A percentile compares a stretch with the other conserved stretches of the same genome.
phyloP scores from a whole-genome alignment of 2,797 vertebrate species.

The Parauchenoglanis ngamensis region DNA sequence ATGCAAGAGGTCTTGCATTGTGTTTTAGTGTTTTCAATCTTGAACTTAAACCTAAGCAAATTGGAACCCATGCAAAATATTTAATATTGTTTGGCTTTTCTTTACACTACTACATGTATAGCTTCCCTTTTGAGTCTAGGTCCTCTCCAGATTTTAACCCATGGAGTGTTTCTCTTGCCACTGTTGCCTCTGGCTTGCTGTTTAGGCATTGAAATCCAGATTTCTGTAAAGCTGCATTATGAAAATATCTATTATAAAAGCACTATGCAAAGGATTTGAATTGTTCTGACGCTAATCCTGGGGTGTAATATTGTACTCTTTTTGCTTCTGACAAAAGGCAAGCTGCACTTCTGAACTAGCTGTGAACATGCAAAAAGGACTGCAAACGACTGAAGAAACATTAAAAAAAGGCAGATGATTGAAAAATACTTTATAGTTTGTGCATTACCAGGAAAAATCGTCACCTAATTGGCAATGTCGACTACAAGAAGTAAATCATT shows the following conservation, averaged over 20 bases:
- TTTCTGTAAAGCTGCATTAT: neutral
- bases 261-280: neutral
- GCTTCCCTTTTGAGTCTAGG: neutral
- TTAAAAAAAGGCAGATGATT: neutral
- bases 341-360: neutral
- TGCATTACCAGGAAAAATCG: neutral
- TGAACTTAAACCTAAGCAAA: neutral
- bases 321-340: neutral
- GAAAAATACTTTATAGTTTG: neutral
- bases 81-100: neutral
- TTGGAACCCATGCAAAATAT: neutral
- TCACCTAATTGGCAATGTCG: neutral
- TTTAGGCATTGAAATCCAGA: neutral
- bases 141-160: neutral
- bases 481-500: neutral
- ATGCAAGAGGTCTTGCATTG: no score
- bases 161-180: neutral
- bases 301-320: neutral
- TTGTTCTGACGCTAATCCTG: neutral
- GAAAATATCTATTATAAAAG: neutral
- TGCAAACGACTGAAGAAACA: neutral
- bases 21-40: neutral
- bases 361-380: neutral
- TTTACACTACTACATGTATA: neutral
- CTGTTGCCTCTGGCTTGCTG: neutral